A percentile compares a stretch with the other conserved stretches of the same genome.
phyloP scores from a whole-genome alignment of 2,888 invertebrate genomes.

The Elgonia sp. region DNA sequence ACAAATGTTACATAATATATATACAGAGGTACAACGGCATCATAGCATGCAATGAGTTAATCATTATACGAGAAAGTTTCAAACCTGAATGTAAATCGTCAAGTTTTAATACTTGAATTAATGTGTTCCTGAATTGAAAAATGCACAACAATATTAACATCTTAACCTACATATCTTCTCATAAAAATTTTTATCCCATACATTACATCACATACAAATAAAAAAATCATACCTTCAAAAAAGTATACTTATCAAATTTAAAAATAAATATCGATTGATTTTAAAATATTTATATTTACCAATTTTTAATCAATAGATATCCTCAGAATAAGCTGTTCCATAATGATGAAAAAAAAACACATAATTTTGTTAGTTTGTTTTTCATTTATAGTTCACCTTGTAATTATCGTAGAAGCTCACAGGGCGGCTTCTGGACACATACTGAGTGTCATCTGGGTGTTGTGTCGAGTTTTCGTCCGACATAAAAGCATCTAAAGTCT shows the following conservation, averaged over 20 bases:
- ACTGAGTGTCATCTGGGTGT: conserved; percentile 84
- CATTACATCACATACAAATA: too few relatives aligned
- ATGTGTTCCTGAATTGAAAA: conserved; percentile 19
- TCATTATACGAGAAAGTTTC: conserved; percentile 67
- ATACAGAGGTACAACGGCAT: conserved; percentile 46
- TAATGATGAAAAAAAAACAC: neutral
- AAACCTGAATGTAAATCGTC: conserved; percentile 30
- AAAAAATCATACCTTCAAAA: too few relatives aligned
- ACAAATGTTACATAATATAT: conserved; percentile 50
- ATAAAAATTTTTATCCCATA: neutral
- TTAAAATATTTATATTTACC: too few relatives aligned
- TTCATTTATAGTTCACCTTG: conserved; percentile 80
- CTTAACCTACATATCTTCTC: neutral
- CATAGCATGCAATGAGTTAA: conserved; percentile 51
- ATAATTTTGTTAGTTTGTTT: conserved; percentile 5
- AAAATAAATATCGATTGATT: too few relatives aligned
- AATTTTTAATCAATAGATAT: too few relatives aligned
- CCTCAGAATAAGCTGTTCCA: too few relatives aligned
- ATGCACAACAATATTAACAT: neutral
- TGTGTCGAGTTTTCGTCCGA: conserved; percentile 79
- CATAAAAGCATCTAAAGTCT: conserved; percentile 72
- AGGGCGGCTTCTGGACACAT: conserved; percentile 85
- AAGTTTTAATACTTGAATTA: conserved; percentile 13
- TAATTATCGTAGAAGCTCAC: conserved; percentile 87
- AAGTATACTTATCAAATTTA: too few relatives aligned